A percentile compares a stretch with the other conserved stretches of the same genome.
phyloP scores from a whole-genome alignment of 2,797 vertebrate species.

The Microctenopoma stevenorrisi region DNA sequence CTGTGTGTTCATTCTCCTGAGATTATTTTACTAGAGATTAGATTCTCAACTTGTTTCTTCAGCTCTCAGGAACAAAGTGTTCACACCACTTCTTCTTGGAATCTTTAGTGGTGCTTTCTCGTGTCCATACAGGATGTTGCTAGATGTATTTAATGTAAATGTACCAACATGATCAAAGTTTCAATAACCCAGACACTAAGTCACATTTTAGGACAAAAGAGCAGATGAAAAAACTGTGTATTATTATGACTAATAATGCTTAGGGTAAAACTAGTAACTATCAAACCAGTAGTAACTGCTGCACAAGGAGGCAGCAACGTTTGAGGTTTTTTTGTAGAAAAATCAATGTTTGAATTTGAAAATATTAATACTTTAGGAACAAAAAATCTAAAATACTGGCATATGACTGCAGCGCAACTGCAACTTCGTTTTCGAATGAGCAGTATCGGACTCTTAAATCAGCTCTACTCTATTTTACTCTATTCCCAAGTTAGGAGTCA shows the following conservation, averaged over 20 bases:
- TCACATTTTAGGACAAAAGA: constrained; percentile 11
- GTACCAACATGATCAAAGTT: constrained; percentile 2
- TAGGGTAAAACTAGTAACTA: too few species aligned
- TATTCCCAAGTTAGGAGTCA: constrained; percentile 47
- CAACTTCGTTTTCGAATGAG: constrained; percentile 29
- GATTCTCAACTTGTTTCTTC: constrained; percentile 29
- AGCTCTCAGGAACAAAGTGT: background rate
- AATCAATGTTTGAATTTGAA: background rate
- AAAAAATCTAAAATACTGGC: too few species aligned
- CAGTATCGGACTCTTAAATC: constrained; percentile 40
- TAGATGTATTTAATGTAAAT: background rate
- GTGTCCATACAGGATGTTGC: background rate
- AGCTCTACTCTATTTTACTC: constrained; percentile 7
- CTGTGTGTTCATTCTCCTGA: constrained; percentile 27
- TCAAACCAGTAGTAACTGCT: too few species aligned
- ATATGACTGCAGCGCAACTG: background rate
- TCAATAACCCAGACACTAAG: background rate
- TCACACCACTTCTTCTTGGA: constrained; percentile 6
- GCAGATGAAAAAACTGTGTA: background rate
- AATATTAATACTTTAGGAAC: background rate
- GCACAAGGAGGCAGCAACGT: too few species aligned
- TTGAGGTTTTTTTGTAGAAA: background rate
- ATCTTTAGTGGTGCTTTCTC: constrained; percentile 11
- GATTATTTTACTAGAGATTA: constrained; percentile 43
- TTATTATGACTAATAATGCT: too few species aligned